Evolutionary conservation across 2,888 invertebrate genomes (phyloP).

Genomic region (Parascotia fuliginaria): DNA sequence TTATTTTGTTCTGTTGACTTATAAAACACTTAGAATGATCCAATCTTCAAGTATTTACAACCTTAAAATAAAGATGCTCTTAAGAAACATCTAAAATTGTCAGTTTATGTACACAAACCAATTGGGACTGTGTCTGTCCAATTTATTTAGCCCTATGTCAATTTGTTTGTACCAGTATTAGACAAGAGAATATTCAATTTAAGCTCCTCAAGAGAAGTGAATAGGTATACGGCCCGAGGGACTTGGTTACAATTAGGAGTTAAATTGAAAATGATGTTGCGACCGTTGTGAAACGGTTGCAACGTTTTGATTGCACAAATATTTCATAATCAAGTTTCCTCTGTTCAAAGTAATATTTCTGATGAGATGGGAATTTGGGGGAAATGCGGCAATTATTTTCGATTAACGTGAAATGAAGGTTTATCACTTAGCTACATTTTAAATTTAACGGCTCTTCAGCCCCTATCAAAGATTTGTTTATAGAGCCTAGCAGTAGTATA

Average conservation of each 20-base stretch:
- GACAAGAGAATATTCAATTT: constrained; percentile 45
- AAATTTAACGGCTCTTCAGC: too few relatives aligned
- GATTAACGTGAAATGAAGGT: constrained; percentile 4
- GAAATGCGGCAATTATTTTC: constrained; percentile 19
- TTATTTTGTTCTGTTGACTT: too few relatives aligned
- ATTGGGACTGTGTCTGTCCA: constrained; percentile 36
- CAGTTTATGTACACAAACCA: constrained; percentile 36
- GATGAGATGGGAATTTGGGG: constrained; percentile 25
- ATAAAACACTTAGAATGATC: too few relatives aligned
- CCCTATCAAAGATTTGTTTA: too few relatives aligned
- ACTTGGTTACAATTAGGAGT: constrained; percentile 60
- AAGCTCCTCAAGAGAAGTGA: constrained; percentile 46
- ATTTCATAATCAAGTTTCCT: constrained; percentile 29
- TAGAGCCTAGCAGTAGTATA: too few relatives aligned
- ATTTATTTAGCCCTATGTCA: constrained; percentile 47
- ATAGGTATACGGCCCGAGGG: constrained; percentile 51
- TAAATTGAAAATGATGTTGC: constrained; percentile 72
- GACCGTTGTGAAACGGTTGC: constrained; percentile 36
- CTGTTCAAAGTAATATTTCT: constrained; percentile 23
- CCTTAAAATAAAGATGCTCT: constrained; percentile 19
- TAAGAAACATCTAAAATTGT: constrained; percentile 30
- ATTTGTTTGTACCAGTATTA: constrained; percentile 52
- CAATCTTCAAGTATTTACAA: too few relatives aligned
- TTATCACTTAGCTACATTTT: constrained; percentile 20
- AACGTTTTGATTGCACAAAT: constrained; percentile 37